A percentile compares a stretch with the other conserved stretches of the same genome.
Conservation (phyloP, 1,140 invertebrate genomes). For the Neocloeon triangulifer region DNA sequence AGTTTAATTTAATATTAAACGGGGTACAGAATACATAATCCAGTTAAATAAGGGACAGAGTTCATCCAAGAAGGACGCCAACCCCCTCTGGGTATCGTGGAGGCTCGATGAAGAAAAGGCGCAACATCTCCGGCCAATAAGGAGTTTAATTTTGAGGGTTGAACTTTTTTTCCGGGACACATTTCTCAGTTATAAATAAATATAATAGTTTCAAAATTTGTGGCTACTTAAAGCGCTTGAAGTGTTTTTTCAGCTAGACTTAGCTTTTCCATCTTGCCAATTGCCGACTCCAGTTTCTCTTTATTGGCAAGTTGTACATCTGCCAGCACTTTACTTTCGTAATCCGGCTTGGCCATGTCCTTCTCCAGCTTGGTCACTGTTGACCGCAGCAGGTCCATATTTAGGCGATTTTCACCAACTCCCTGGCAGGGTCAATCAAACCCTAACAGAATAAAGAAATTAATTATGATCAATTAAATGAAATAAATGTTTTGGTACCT, state of each 20-base stretch:
- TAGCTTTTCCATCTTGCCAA: constrained; percentile 47
- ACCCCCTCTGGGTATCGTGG: too few species aligned
- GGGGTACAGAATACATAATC: too few species aligned
- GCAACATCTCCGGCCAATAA: too few species aligned
- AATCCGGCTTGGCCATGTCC: constrained; percentile 49
- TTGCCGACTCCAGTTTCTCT: constrained; percentile 49
- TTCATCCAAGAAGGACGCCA: too few species aligned
- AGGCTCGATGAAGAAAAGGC: too few species aligned
- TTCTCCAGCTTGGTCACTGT: constrained; percentile 50
- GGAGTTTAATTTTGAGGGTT: too few species aligned
- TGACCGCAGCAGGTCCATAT: constrained; percentile 46
- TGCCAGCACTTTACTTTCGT: constrained; percentile 57
- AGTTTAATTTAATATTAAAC: too few species aligned
- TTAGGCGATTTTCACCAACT: constrained; percentile 59
- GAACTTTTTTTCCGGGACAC: too few species aligned
- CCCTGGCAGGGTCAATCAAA: constrained; percentile 70
- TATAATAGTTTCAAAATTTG: too few species aligned
- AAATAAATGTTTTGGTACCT: constrained; percentile 24
- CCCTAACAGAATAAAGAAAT: constrained; percentile 44
- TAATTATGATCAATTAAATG: not conserved
- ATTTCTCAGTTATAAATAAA: too few species aligned
- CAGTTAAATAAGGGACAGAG: too few species aligned
- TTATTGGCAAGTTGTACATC: constrained; percentile 49
- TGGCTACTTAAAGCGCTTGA: too few species aligned
- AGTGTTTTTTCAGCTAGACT: constrained; percentile 39